Evolutionary conservation across 2,888 invertebrate genomes (phyloP).

Genomic region (Dermolepida albohirtum): DNA sequence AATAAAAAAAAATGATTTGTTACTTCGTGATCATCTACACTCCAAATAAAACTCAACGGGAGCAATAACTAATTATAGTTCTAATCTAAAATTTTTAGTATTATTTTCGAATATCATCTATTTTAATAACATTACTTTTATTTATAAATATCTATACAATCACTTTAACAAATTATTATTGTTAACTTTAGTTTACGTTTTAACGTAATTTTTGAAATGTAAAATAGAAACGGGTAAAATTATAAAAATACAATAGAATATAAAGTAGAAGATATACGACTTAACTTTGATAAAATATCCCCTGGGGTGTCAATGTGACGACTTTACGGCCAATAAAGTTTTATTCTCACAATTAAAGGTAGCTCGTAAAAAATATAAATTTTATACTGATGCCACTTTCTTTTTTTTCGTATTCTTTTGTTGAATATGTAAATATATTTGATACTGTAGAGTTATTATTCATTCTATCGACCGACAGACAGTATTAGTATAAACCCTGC

Average conservation of each 20-base stretch:
- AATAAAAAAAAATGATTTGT: no score
- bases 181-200: no score
- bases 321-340: constrained; percentile 34
- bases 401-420: constrained; percentile 14
- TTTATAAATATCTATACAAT: no score
- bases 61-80: no score
- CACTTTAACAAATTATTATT: no score
- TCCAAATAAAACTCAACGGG: no score
- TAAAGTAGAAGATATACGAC: constrained; percentile 10
- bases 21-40: no score
- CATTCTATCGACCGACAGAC: no score
- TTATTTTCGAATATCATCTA: no score
- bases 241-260: constrained; percentile 4
- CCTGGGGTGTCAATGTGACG: constrained; percentile 20
- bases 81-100: no score
- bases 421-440: constrained; percentile 33
- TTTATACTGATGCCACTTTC: constrained; percentile 24
- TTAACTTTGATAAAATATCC: constrained; percentile 21
- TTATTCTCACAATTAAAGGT: constrained; percentile 34
- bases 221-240: neutral
- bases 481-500: no score
- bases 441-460: constrained; percentile 5
- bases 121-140: no score
- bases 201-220: neutral
- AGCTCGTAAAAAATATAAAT: constrained; percentile 36